Base-by-base conservation (phyloP, 2,113 vertebrate genomes). In the Polypterus senegalus region DNA sequence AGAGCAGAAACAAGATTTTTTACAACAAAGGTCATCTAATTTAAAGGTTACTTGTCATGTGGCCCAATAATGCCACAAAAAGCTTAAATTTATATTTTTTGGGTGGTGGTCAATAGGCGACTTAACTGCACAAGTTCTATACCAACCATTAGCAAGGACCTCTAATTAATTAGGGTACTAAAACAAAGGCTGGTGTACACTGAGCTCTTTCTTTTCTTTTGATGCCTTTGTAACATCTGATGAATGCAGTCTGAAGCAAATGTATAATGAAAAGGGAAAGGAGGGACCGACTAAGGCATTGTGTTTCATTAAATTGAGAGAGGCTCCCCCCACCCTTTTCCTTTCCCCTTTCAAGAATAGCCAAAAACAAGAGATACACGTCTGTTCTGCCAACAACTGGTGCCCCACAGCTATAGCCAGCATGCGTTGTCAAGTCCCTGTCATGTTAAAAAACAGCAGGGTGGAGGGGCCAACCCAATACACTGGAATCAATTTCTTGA, bases 341-440 rank as follows among this genome's bases (percentile, higher is more conserved):
- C 45, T 7, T 4, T 43, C 47, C 10, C 11, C 46, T 67, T 66
- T 59, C 1, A 53, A 57, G 67, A 44, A 62, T 58, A 71, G 62
- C 64, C 0, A 27, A 7, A 60, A 79, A 81, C 67, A 77, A 68
- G 76, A 72, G 2, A 58, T 62, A 58, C 66, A 70, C 76, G 59
- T 61, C 68, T 58, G 49, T 67, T 65, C 65, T 69, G 64, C 74
- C 58, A 68, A 65, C 54, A 58, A 69, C 67, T 51, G 63, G 58
- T 74, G 67, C 58, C 61, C 66, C 63, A 71, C 65, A 53, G 61
- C 49, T 73, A 59, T 64, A 75, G 76, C 66, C 66, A 73, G n/a
- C 68, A 68, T 47, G 27, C 65, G 46, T 67, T 73, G 70, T 77
- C 67, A 77, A 60, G 56, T 70, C 77, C 63, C 60, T 73, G 70